Evolutionary conservation across 2,113 vertebrate species (phyloP).

Genomic region (Noturus placidus): DNA sequence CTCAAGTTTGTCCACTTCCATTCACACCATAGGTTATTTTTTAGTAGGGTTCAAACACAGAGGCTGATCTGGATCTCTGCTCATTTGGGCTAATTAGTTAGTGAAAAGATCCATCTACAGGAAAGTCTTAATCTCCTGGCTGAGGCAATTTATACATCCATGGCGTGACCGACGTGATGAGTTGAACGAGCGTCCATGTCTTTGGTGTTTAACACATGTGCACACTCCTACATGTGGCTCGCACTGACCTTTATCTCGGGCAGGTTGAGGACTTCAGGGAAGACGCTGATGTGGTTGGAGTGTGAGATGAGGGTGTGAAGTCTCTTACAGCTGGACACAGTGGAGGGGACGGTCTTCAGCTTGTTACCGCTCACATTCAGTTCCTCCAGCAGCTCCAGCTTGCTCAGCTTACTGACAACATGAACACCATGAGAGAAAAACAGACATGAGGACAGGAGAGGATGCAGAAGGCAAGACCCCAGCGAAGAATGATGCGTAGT

Average conservation of each 20-base stretch:
- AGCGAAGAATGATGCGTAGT: neutral
- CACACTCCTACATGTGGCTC: neutral
- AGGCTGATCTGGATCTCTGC: too few relatives aligned
- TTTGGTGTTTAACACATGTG: too few relatives aligned
- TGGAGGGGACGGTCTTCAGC: constrained; percentile 92
- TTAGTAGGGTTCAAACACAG: too few relatives aligned
- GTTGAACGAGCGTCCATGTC: neutral
- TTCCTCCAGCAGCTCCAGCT: constrained; percentile 90
- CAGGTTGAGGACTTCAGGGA: constrained; percentile 92
- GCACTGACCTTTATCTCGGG: constrained; percentile 89
- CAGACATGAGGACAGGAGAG: neutral
- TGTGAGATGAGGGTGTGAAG: constrained; percentile 91
- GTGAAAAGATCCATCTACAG: neutral
- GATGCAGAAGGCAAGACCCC: neutral
- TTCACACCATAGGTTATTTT: neutral
- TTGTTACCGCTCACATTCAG: constrained; percentile 94
- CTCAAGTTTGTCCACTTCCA: neutral
- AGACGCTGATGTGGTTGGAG: constrained; percentile 90
- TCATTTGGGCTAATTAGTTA: neutral
- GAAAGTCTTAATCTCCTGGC: neutral
- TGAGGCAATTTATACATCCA: neutral
- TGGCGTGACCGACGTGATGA: neutral
- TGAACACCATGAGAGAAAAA: constrained; percentile 34
- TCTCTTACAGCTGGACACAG: constrained; percentile 89
- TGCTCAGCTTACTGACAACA: constrained; percentile 87